A percentile compares a stretch with the other conserved stretches of the same genome.
These are phyloP conservation scores for Leucoptera coffeella DNA, from an alignment of 2,888 invertebrate genomes.

Conservation along the genomic window DNA sequence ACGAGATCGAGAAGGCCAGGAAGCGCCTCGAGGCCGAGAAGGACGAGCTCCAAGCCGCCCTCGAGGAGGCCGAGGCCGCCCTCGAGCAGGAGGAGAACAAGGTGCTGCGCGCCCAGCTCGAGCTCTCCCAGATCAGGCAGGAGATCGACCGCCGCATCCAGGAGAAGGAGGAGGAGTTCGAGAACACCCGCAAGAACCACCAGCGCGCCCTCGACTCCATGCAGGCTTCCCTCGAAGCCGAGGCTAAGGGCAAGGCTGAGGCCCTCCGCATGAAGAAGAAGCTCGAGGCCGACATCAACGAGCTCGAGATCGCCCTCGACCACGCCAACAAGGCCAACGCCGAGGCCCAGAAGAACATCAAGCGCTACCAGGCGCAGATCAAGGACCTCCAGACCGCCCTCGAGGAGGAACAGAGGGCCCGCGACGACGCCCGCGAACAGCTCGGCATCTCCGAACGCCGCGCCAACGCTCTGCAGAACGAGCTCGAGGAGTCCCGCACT, in stretches of 20 bases:
- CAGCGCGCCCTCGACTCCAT: constrained; percentile 99
- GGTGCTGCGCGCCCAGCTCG: constrained; percentile 92
- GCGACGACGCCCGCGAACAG: constrained; percentile 97
- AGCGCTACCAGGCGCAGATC: constrained; percentile 96
- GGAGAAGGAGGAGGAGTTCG: constrained; percentile 99
- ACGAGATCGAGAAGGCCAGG: constrained; percentile 98
- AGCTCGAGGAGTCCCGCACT: constrained; percentile 96
- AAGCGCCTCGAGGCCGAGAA: constrained; percentile 99
- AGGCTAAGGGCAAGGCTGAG: constrained; percentile 99
- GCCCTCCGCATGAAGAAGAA: constrained; percentile 99
- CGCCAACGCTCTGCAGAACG: constrained; percentile 94
- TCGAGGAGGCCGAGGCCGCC: constrained; percentile 98
- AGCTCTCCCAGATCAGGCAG: constrained; percentile 96
- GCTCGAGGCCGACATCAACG: constrained; percentile 99
- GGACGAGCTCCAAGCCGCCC: constrained; percentile 97
- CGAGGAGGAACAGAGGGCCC: constrained; percentile 97
- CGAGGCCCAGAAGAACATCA: constrained; percentile 98
- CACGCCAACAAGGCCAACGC: constrained; percentile 98
- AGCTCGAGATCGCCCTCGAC: constrained; percentile 97
- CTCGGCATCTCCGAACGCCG: constrained; percentile 96
- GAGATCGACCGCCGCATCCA: constrained; percentile 99
- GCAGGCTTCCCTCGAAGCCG: constrained; percentile 99
- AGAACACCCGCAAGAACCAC: constrained; percentile 99
- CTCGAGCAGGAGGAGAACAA: constrained; percentile 99
- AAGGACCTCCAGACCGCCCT: constrained; percentile 93